These are phyloP conservation scores for Incurvaria masculella DNA, from an alignment of 2,888 invertebrate genomes.

Conservation along the genomic window DNA sequence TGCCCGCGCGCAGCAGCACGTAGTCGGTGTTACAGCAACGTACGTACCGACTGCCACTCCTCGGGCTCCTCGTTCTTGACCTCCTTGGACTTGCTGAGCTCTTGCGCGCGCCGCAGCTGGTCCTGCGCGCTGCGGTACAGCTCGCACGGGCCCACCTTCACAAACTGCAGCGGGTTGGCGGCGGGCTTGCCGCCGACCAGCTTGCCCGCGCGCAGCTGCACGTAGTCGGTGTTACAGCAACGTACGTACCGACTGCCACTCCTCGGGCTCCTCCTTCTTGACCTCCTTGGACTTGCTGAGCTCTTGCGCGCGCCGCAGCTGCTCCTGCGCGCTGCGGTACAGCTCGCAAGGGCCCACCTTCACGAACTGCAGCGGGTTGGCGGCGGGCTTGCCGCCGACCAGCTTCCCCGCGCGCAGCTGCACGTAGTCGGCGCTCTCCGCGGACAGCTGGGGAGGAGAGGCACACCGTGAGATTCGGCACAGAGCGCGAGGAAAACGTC, in stretches of 20 bases:
- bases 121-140: conserved; percentile 82
- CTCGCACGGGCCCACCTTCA: conserved; percentile 77
- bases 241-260: conserved; percentile 80
- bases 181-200: conserved; percentile 80
- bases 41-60: conserved; percentile 82
- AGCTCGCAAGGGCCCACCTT: conserved; percentile 79
- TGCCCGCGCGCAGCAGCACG: conserved; percentile 53
- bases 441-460: conserved; percentile 19
- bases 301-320: conserved; percentile 79
- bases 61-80: conserved; percentile 80
- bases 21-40: conserved; percentile 53
- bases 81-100: conserved; percentile 79
- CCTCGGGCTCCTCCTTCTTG: conserved; percentile 79
- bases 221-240: conserved; percentile 52
- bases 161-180: conserved; percentile 84
- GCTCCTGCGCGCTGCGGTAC: conserved; percentile 81
- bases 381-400: conserved; percentile 78
- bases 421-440: conserved; percentile 52
- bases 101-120: conserved; percentile 80
- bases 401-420: conserved; percentile 59
- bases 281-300: conserved; percentile 80
- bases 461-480: too few relatives aligned
- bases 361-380: conserved; percentile 86
- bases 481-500: too few relatives aligned
- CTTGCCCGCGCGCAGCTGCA: conserved; percentile 55